These are phyloP conservation scores for Pangasius larnaudii DNA, from an alignment of 2,797 vertebrate genomes.

Conservation along the genomic window DNA sequence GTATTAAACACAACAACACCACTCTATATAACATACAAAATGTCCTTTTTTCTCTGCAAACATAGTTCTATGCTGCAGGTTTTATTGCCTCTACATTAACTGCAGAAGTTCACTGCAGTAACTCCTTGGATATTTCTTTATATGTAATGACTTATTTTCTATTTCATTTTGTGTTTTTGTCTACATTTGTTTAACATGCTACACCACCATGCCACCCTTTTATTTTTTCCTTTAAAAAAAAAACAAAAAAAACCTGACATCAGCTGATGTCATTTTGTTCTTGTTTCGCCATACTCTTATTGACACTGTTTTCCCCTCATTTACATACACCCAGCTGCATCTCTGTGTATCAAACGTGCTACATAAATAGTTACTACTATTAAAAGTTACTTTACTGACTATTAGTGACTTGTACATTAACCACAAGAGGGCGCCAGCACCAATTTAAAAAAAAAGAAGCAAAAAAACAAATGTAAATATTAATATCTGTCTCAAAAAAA, in stretches of 20 bases:
- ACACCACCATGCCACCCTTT: not conserved
- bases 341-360: not conserved
- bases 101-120: not conserved
- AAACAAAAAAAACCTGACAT: not conserved
- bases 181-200: not conserved
- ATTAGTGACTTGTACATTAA: not conserved
- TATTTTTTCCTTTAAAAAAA: not conserved
- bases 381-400: not conserved
- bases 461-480: not conserved
- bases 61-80: not conserved
- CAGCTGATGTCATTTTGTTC: not conserved
- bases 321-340: not conserved
- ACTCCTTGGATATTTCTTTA: not conserved
- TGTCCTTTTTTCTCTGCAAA: not conserved
- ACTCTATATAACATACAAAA: not conserved
- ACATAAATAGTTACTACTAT: not conserved
- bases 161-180: not conserved
- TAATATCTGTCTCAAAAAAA: not conserved
- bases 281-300: not conserved
- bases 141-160: not conserved
- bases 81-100: not conserved
- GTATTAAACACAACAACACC: not conserved
- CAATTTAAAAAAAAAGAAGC: not conserved
- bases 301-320: not conserved
- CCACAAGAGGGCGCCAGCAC: slow-evolving; percentile 26